Percentiles rank a stretch among this genome's conserved stretches.
Conservation (phyloP, 2,113 vertebrate genomes). For the Himantopus leucocephalus region DNA sequence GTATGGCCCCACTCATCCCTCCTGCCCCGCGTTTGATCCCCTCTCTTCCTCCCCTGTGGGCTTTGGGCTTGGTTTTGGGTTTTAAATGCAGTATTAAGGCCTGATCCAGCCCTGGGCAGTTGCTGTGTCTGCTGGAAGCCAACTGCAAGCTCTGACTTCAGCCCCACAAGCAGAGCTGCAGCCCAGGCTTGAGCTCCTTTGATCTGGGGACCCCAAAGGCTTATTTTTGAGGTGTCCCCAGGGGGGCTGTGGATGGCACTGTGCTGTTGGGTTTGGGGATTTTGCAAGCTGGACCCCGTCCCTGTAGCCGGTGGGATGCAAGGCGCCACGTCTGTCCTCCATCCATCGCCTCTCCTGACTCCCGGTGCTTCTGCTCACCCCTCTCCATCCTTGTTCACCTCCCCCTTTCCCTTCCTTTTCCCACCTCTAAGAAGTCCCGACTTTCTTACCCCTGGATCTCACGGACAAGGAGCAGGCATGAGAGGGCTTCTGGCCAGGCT, state of each 20-base stretch:
- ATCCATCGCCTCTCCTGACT: not conserved
- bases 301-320: fast-evolving
- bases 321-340: not conserved
- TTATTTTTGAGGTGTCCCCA: not conserved
- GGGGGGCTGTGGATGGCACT: not conserved
- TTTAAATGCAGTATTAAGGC: not conserved
- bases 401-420: not conserved
- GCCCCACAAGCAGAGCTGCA: not conserved
- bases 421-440: not conserved
- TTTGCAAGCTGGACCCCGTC: not conserved
- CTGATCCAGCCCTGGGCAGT: not conserved
- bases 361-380: not conserved
- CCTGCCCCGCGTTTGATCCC: fast-evolving
- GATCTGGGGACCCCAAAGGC: not conserved
- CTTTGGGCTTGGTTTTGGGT: not conserved
- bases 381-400: not conserved
- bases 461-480: fast-evolving
- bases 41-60: not conserved
- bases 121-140: not conserved
- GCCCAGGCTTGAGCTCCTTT: not conserved
- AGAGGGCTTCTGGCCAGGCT: fast-evolving
- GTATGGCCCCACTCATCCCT: fast-evolving
- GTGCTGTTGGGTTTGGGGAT: not conserved
- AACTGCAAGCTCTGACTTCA: not conserved
- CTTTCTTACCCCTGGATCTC: not conserved